Percentiles rank a stretch among this genome's conserved stretches.
phyloP scores from a whole-genome alignment of 2,888 invertebrate species.

The Amphipoea oculea region DNA sequence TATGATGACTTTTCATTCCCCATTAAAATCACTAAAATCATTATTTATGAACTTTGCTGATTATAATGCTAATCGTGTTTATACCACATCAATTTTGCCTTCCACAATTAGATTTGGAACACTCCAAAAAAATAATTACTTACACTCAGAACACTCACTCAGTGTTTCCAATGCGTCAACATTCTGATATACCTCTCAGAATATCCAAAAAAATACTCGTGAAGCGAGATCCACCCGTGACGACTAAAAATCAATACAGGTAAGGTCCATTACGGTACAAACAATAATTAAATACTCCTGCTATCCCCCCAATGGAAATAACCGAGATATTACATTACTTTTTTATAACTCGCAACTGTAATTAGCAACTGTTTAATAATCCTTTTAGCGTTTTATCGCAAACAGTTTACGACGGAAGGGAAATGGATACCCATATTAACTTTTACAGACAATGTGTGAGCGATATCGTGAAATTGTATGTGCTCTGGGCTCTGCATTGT shows the following conservation, averaged over 20 bases:
- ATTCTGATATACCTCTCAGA: not conserved
- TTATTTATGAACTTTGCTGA: not conserved
- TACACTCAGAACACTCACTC: not conserved
- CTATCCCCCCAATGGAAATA: conserved; percentile 27
- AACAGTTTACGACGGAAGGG: conserved; percentile 60
- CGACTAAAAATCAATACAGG: conserved; percentile 45
- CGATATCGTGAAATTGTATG: conserved; percentile 41
- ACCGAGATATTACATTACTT: conserved; percentile 58
- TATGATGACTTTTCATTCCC: not conserved
- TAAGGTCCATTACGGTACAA: conserved; percentile 52
- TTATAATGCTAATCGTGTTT: not conserved
- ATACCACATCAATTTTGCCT: no score
- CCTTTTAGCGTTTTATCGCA: conserved; percentile 67
- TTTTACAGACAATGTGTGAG: conserved; percentile 44
- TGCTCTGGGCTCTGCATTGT: conserved; percentile 15
- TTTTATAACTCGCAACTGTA: conserved; percentile 56
- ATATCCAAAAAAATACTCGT: not conserved
- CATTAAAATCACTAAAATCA: not conserved
- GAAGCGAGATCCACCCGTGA: not conserved
- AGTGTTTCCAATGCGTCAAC: no score
- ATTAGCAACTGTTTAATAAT: conserved; percentile 67
- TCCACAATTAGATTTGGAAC: not conserved
- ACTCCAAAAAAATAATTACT: not conserved
- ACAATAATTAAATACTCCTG: conserved; percentile 52
- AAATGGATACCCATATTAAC: conserved; percentile 62